These are phyloP conservation scores for Myiagra hebetior DNA, from an alignment of 2,113 vertebrate species.

Conservation along the genomic window DNA sequence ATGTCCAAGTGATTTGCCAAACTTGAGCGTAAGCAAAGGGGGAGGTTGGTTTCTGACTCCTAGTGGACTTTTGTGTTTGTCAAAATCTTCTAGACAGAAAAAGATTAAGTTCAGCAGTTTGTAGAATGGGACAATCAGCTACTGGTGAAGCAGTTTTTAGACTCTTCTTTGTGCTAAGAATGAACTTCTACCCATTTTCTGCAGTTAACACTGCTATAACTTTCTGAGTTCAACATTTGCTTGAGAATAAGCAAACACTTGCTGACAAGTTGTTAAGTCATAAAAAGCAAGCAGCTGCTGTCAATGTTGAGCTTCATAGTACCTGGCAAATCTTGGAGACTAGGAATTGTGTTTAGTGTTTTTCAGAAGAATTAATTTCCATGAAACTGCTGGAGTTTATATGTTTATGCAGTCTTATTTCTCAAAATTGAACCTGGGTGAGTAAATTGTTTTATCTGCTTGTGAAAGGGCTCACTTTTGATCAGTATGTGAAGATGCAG, in stretches of 20 bases:
- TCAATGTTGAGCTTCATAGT: background rate
- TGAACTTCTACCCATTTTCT: background rate
- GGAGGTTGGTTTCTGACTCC: background rate
- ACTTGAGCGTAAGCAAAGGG: background rate
- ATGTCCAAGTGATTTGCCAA: background rate
- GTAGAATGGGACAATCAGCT: background rate
- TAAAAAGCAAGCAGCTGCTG: background rate
- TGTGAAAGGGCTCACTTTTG: background rate
- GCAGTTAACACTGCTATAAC: background rate
- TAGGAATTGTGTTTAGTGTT: background rate
- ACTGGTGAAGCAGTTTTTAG: background rate
- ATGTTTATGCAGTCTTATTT: background rate
- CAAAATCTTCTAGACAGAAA: background rate
- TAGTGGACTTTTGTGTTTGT: background rate
- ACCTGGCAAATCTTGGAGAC: background rate
- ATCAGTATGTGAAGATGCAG: background rate
- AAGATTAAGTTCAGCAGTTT: background rate
- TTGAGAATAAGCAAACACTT: background rate
- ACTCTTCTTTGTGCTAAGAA: background rate
- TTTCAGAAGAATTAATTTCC: background rate
- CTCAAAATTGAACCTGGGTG: background rate
- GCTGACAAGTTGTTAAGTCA: background rate
- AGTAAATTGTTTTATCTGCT: background rate
- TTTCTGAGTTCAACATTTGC: background rate
- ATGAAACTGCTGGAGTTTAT: background rate